A percentile compares a stretch with the other conserved stretches of the same genome.
Conservation (phyloP, 2,888 invertebrate species). For the Falcaria lacertinaria region DNA sequence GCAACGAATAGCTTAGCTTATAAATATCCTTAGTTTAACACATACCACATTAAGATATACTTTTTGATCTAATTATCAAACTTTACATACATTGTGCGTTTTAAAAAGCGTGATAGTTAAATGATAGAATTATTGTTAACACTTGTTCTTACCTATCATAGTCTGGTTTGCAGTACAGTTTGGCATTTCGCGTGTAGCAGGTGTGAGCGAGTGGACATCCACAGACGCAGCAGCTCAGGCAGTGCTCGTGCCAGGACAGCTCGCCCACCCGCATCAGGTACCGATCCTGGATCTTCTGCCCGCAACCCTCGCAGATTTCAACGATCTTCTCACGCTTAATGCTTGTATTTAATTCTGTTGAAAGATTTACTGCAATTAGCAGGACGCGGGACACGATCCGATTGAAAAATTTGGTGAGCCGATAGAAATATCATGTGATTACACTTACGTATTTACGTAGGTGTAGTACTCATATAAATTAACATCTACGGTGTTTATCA, state of each 20-base stretch:
- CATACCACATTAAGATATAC: not conserved
- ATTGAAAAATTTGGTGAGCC: no score
- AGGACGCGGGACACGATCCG: no score
- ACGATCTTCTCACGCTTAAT: conserved; percentile 89
- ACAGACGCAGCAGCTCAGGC: conserved; percentile 97
- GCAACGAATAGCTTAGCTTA: conserved; percentile 5
- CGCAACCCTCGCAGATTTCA: conserved; percentile 96
- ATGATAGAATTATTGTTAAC: no score
- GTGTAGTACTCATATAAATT: no score
- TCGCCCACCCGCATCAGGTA: conserved; percentile 97
- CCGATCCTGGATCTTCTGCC: conserved; percentile 95
- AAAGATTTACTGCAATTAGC: no score
- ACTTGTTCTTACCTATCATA: conserved; percentile 90
- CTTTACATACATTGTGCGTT: no score
- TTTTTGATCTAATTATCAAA: no score
- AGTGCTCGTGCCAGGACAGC: conserved; percentile 97
- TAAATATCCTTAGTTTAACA: not conserved
- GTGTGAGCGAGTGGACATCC: conserved; percentile 93
- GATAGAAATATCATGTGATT: no score
- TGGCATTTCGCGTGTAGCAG: conserved; percentile 96
- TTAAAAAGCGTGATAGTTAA: no score
- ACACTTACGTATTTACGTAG: no score
- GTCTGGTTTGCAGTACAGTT: conserved; percentile 97
- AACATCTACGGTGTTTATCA: no score
- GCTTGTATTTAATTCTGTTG: conserved; percentile 72